Evolutionary conservation across 2,113 vertebrate species (phyloP).

Genomic region (Aphyosemion australe): DNA sequence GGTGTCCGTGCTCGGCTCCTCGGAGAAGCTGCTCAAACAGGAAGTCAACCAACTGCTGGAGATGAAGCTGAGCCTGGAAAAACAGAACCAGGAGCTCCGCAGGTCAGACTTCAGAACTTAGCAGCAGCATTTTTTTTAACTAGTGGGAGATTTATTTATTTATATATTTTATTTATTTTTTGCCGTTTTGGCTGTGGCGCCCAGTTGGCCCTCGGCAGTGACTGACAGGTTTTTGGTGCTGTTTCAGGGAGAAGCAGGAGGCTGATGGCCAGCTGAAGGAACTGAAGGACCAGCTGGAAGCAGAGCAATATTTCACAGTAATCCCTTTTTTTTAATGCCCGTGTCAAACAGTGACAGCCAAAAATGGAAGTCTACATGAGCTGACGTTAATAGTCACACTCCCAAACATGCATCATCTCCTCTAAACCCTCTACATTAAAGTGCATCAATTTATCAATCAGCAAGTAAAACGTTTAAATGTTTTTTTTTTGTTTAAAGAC

Average conservation of each 20-base stretch:
- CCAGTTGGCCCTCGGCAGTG: conserved; percentile 15
- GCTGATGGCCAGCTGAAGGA: conserved; percentile 93
- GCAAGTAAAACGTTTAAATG: conserved; percentile 4
- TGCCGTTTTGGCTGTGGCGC: conserved; percentile 34
- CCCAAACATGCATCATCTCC: background rate
- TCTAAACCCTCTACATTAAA: too few species aligned
- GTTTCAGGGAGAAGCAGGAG: conserved; percentile 89
- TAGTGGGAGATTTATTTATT: background rate
- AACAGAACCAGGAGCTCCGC: conserved; percentile 90
- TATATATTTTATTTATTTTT: conserved; percentile 2
- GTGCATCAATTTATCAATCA: too few species aligned
- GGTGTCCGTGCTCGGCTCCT: conserved; percentile 86
- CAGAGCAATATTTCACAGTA: conserved; percentile 96
- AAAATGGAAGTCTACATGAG: background rate
- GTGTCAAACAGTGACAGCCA: conserved; percentile 15
- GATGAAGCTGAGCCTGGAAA: conserved; percentile 90
- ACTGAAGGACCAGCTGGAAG: conserved; percentile 93
- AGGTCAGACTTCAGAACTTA: conserved; percentile 78
- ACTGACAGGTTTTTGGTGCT: conserved; percentile 59
- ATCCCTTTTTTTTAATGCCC: conserved; percentile 21
- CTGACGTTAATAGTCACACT: background rate
- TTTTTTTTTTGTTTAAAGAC: conserved; percentile 76
- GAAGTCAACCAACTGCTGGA: conserved; percentile 94
- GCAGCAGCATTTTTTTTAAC: background rate
- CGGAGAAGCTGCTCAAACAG: conserved; percentile 95